Evolutionary conservation across 2,113 vertebrate genomes (phyloP).

Genomic region (Stictonetta naevosa): DNA sequence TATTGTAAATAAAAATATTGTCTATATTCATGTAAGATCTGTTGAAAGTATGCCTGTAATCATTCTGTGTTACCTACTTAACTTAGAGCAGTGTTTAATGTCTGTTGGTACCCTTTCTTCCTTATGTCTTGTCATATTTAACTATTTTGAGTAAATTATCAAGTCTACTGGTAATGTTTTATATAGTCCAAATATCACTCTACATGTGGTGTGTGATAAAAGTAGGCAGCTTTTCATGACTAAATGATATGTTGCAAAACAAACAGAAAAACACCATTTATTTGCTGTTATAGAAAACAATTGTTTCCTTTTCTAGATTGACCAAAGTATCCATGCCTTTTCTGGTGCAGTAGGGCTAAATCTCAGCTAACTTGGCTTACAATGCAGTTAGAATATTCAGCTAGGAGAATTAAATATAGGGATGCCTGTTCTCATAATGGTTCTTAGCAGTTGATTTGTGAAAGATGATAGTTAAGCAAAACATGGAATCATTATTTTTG

Average conservation of each 20-base stretch:
- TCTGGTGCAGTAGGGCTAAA: background rate
- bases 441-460: background rate
- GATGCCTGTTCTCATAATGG: background rate
- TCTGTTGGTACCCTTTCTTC: background rate
- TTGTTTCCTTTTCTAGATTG: background rate
- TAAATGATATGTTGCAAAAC: background rate
- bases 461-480: background rate
- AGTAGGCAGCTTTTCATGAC: background rate
- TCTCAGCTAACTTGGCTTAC: background rate
- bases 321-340: background rate
- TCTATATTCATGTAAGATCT: background rate
- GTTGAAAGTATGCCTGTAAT: background rate
- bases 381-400: background rate
- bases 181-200: background rate
- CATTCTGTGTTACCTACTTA: background rate
- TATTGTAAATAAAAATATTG: background rate
- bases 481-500: background rate
- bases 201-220: background rate
- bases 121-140: background rate
- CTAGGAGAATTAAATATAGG: background rate
- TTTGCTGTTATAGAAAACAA: background rate
- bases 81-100: background rate
- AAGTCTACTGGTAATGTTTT: background rate
- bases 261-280: background rate
- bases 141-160: background rate